Base-by-base conservation (phyloP, 2,113 vertebrate species). In the Anarrhichthys ocellatus region DNA sequence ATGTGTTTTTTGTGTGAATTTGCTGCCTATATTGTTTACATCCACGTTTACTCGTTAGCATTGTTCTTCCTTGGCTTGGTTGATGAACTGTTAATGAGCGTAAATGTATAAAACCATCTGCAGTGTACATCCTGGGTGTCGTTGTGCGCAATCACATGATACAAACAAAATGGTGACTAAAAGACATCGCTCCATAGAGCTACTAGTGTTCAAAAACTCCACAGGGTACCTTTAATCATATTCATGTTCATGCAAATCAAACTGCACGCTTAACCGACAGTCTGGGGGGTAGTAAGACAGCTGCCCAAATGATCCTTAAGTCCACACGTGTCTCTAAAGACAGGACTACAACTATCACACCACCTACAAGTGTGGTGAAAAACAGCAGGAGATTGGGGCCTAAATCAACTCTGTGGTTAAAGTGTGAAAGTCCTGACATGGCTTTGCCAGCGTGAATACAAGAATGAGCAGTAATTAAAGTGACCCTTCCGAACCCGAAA, bases 391-490 rank as follows among this genome's bases (percentile, higher is more conserved):
- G 13, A 80, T 9, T 24, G 6, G 29, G 20, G 61, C 4, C 32
- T 76, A 44, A 61, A 82, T 81, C 38, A 29, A 67, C 32, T 86
- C 22, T 46, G 65, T 0, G 0, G 6, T 59, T 24, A 42, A 83
- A 74, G 13, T 9, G 5, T 80, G 29, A 77, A 78, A 80, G 40
- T 54, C 69, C 18, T 48, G 65, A 68, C 46, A 64, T 2, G 10
- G 14, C 34, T 71, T 61, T 71, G 54, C 65, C 48, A 75, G 52
- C 32, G 70, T 67, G 22, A 65, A 71, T 63, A 27, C 80, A 29
- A 7, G 24, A 72, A 64, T 46, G 5, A 73, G 72, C 32, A 61
- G 64, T 42, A 65, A 84, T 66, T 76, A 32, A 80, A 79, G 52
- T 64, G 36, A 78, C 48, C 29, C 62, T 63, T 74, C 18, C 7